phyloP scores from a whole-genome alignment of 2,113 vertebrate genomes.

The Gopherus flavomarginatus region DNA sequence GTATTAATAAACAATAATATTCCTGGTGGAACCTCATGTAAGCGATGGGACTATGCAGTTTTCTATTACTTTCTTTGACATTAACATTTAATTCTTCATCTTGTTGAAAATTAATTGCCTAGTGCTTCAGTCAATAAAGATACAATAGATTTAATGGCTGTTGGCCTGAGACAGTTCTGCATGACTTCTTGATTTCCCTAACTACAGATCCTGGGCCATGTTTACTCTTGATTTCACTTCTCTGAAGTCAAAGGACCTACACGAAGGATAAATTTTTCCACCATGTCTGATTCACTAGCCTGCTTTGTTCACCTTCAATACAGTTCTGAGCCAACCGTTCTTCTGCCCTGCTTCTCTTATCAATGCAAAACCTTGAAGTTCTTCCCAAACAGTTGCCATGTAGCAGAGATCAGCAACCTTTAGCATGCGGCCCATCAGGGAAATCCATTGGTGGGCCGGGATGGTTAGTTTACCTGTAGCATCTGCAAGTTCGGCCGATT shows the following conservation, averaged over 20 bases:
- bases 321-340: neutral
- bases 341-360: neutral
- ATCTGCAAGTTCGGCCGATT: too few relatives aligned
- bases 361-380: neutral
- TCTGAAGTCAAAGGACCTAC: neutral
- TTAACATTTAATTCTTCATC: neutral
- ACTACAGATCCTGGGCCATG: neutral
- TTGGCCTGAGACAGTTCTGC: neutral
- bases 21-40: neutral
- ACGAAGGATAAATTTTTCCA: neutral
- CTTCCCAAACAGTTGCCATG: neutral
- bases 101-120: neutral
- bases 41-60: neutral
- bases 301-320: neutral
- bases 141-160: fast-evolving
- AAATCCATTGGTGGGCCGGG: too few relatives aligned
- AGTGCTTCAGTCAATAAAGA: neutral
- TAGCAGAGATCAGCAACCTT: neutral
- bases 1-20: neutral
- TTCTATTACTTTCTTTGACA: neutral
- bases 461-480: too few relatives aligned
- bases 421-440: too few relatives aligned
- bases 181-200: neutral
- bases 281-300: neutral
- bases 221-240: neutral